Base-by-base conservation (phyloP, 2,113 vertebrate species). In the Pionites leucogaster region DNA sequence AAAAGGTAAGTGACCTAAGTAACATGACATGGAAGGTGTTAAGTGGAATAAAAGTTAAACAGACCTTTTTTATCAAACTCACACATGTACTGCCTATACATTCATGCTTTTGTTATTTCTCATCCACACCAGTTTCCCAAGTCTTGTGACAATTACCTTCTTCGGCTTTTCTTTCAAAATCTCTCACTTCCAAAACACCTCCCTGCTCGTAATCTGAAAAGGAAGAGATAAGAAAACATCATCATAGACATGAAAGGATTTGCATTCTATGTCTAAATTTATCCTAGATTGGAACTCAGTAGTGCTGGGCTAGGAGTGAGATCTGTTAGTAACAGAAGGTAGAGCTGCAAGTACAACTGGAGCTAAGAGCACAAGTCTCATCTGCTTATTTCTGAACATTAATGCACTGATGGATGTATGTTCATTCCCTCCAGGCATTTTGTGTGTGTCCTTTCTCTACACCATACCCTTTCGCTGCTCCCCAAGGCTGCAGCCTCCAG, bases 91-190 rank as follows among this genome's bases (percentile, higher is more conserved):
- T 81, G 24, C 60, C 57, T 65, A 81, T 8, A 64, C 57, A 68
- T 42, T 86, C 2, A n/a, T 59, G 52, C 64, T 93, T 92, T 76
- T 78, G 39, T 67, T 77, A 69, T 50, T 67, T 86, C 63, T 93
- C 60, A 28, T 41, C 47, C 90, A 44, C 60, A 70, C 6, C 29
- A 55, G 47, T 63, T 74, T 74, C 65, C 39, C 35, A 89, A 31
- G 41, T 72, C 37, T 94, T 42, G 47, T 25, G 46, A 77, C 39
- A 93, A 95, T 99, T 98, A 99, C 99, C 99, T 98, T 99, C 99
- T 98, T 98, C 98, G 81, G 99, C 99, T 97, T 98, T 98, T 97
- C 96, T 98, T 98, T 98, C 98, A 97, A 99, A 99, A 95, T 99
- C 99, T 97, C 97, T 97, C 87, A 99, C 99, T 97, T 98, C 95